phyloP scores from a whole-genome alignment of 2,797 vertebrate genomes.

The Chelonia mydas region DNA sequence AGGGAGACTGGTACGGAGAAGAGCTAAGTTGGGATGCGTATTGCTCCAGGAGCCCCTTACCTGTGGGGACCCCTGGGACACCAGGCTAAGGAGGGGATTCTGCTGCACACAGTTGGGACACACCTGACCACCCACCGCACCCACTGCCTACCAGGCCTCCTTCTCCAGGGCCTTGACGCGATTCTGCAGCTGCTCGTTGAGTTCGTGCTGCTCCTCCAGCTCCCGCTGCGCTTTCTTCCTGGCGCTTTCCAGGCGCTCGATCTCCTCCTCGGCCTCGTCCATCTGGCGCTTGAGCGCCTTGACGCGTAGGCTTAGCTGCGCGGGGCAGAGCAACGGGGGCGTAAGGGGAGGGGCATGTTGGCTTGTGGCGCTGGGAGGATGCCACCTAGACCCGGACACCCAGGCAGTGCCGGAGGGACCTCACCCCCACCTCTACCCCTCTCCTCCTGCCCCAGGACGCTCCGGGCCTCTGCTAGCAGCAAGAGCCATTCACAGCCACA shows the following conservation, averaged over 20 bases:
- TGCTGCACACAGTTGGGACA: neutral
- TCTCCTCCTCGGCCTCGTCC: constrained; percentile 94
- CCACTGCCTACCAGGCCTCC: constrained; percentile 86
- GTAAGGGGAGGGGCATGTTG: neutral
- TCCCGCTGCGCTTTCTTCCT: constrained; percentile 92
- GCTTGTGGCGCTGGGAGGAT: neutral
- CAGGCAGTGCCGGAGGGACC: neutral
- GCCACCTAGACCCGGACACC: neutral
- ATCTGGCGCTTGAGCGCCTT: constrained; percentile 98
- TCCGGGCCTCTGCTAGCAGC: neutral
- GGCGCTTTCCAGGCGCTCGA: constrained; percentile 89
- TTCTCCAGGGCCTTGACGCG: constrained; percentile 89
- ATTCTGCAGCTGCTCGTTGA: constrained; percentile 90
- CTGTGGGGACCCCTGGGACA: neutral
- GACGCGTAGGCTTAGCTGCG: constrained; percentile 89
- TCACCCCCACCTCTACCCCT: neutral
- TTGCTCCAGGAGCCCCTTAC: neutral
- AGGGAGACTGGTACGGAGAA: neutral
- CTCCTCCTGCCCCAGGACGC: no score
- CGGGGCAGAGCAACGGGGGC: neutral
- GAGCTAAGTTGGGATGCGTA: rapidly evolving
- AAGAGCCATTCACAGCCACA: neutral
- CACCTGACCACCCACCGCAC: neutral
- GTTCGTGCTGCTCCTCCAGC: constrained; percentile 93
- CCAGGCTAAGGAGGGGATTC: neutral